A percentile compares a stretch with the other conserved stretches of the same genome.
These are phyloP conservation scores for Drosophila chauvacae DNA, from an alignment of 1,140 invertebrate species.

Conservation along the genomic window DNA sequence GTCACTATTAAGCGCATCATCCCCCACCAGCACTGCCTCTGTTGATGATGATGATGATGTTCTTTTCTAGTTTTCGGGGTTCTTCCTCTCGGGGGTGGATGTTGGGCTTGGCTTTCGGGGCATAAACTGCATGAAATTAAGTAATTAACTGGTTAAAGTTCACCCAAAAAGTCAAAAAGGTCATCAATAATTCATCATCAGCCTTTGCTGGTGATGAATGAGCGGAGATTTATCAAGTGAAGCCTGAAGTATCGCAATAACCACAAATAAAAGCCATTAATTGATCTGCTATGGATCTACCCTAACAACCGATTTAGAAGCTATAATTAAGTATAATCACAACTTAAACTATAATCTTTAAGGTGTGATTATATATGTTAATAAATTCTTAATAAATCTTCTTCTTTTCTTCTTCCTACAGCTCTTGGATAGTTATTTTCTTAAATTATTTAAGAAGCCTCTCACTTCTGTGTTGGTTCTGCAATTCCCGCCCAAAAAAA, in stretches of 20 bases:
- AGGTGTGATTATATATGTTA: background rate
- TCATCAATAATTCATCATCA: constrained; percentile 18
- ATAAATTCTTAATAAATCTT: background rate
- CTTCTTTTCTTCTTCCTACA: accelerated
- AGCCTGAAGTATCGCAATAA: background rate
- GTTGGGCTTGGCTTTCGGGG: constrained; percentile 56
- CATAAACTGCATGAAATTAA: constrained; percentile 81
- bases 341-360: too few relatives aligned
- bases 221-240: constrained; percentile 48
- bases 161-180: constrained; percentile 45
- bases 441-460: background rate
- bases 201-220: constrained; percentile 50
- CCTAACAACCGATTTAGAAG: too few relatives aligned
- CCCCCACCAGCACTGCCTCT: constrained; percentile 12
- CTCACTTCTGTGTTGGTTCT: background rate
- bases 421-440: background rate
- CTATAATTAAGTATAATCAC: too few relatives aligned
- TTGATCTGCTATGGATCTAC: background rate
- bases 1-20: constrained; percentile 64
- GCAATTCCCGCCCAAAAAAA: constrained; percentile 23
- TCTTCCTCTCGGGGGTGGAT: constrained; percentile 24
- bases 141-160: constrained; percentile 66
- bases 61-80: constrained; percentile 2
- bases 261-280: too few relatives aligned
- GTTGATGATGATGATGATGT: constrained; percentile 10